phyloP scores from a whole-genome alignment of 2,797 vertebrate species.

The Neosilurus hyrtlii region DNA sequence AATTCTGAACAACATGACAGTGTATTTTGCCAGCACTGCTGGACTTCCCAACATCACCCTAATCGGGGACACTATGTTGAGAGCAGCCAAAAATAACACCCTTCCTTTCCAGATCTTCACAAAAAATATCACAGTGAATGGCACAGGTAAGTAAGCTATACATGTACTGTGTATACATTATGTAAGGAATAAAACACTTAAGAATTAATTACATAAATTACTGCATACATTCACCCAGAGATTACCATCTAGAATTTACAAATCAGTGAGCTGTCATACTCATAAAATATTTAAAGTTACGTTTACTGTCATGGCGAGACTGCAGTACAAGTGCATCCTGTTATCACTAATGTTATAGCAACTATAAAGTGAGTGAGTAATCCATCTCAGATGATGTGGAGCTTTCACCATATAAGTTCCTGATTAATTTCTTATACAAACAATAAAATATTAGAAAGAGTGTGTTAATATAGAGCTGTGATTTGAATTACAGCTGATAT shows the following conservation, averaged over 20 bases:
- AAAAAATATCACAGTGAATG: constrained; percentile 42
- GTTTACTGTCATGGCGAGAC: neutral
- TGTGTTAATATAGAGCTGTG: neutral
- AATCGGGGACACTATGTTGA: constrained; percentile 54
- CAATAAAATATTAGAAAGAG: neutral
- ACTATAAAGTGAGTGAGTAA: neutral
- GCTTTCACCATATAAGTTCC: neutral
- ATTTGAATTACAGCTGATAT: neutral
- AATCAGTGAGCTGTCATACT: too few relatives aligned
- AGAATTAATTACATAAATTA: too few relatives aligned
- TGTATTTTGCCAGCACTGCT: constrained; percentile 40
- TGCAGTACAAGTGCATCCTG: neutral
- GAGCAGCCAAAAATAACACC: constrained; percentile 42
- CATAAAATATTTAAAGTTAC: neutral
- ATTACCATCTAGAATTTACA: too few relatives aligned
- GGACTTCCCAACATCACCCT: constrained; percentile 18
- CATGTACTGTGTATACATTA: neutral
- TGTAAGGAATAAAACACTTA: neutral
- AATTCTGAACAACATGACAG: constrained; percentile 25
- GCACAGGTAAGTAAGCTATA: constrained; percentile 48
- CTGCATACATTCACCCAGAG: too few relatives aligned
- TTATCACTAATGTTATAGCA: neutral
- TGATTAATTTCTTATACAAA: neutral
- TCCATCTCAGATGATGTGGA: neutral
- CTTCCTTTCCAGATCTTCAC: constrained; percentile 57